A percentile compares a stretch with the other conserved stretches of the same genome.
Conservation (phyloP, 92 coral and sea anemone species). For the Siderastrea siderea region DNA sequence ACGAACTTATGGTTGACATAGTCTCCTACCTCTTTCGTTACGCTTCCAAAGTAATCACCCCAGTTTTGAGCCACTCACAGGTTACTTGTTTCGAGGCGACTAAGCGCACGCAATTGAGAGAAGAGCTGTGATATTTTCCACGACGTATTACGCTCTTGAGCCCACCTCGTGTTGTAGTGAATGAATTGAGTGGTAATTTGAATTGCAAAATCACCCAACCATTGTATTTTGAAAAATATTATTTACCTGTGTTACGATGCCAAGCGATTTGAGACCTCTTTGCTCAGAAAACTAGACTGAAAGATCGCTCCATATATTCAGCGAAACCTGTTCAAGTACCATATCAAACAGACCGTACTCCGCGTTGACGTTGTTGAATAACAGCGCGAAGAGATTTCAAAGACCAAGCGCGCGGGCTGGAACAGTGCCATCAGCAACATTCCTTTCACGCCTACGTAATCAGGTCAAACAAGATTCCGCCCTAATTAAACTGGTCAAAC, state of each 20-base stretch:
- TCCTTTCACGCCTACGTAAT: constrained; percentile 45
- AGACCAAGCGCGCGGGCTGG: constrained; percentile 15
- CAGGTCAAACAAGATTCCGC: constrained; percentile 34
- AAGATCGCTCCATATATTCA: background rate
- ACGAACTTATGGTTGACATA: background rate
- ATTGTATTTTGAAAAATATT: background rate
- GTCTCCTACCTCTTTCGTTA: background rate
- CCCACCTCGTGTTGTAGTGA: constrained; percentile 23
- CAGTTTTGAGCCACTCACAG: background rate
- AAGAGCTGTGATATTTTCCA: background rate
- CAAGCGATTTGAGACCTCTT: background rate
- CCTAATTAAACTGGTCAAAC: constrained; percentile 31
- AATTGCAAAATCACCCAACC: constrained; percentile 37
- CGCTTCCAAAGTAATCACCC: background rate
- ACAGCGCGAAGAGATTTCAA: background rate
- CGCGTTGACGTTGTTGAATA: background rate
- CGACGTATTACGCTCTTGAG: background rate
- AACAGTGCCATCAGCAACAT: constrained; percentile 37
- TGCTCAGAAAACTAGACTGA: background rate
- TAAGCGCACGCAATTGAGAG: background rate
- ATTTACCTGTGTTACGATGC: constrained; percentile 13
- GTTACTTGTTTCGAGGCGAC: background rate
- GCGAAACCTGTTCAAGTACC: background rate
- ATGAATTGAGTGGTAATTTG: constrained; percentile 20
- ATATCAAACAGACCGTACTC: background rate